Percentiles rank a stretch among this genome's conserved stretches.
Conservation (phyloP, 2,888 invertebrate species). For the Agrotis segetum region DNA sequence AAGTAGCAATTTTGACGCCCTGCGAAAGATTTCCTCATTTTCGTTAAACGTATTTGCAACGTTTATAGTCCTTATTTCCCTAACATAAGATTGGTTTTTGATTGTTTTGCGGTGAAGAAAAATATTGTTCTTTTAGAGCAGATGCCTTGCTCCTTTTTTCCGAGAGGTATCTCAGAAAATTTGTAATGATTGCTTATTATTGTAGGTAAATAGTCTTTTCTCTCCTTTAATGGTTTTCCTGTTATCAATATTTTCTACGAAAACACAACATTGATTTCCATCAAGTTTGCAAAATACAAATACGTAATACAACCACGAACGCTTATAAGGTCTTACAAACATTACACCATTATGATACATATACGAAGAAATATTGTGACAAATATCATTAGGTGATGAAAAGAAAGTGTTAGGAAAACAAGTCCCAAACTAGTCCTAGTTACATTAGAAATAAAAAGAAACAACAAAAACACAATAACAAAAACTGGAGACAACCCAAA, state of each 20-base stretch:
- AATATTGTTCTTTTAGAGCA: conserved; percentile 72
- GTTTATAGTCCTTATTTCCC: conserved; percentile 54
- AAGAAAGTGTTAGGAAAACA: conserved; percentile 33
- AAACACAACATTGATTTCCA: not conserved
- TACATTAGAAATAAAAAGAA: conserved; percentile 26
- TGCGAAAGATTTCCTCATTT: conserved; percentile 75
- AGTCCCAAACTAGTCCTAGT: conserved; percentile 28
- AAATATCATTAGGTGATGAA: conserved; percentile 19
- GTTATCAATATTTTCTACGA: not conserved
- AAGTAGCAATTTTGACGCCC: conserved; percentile 86
- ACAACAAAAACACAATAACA: conserved; percentile 35
- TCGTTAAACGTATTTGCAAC: conserved; percentile 60
- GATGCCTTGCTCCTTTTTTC: conserved; percentile 77
- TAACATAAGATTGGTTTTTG: conserved; percentile 43
- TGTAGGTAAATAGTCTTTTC: conserved; percentile 8
- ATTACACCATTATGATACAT: no score
- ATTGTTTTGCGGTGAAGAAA: conserved; percentile 20
- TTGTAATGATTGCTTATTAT: conserved; percentile 38
- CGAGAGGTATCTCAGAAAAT: conserved; percentile 63
- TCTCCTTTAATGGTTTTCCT: not conserved
- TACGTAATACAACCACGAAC: no score
- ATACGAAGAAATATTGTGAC: not conserved
- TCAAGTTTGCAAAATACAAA: not conserved
- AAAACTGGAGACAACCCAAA: conserved; percentile 42
- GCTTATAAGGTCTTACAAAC: no score